Evolutionary conservation across 1,140 invertebrate species (phyloP), one percentile per base, ranked within the genome.

Genomic region (Euwallacea fornicatus): DNA sequence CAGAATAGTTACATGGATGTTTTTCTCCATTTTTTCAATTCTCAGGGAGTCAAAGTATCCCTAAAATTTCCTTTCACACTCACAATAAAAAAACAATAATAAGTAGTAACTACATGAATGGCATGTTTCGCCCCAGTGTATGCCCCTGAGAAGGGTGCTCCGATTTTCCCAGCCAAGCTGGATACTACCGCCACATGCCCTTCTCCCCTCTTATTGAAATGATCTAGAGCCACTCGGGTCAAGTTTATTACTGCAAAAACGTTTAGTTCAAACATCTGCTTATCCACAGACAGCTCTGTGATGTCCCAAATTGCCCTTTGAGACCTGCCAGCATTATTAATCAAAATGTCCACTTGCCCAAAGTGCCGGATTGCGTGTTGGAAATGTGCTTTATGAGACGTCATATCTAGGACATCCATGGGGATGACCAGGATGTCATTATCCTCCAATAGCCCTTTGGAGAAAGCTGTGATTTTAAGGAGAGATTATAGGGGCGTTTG

Each of bases 51-150:
- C 84, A 75, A 91, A 89, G 76, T 93, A 94, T 15, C 91, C 91
- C 90, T 92, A 74, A 67, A 82, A 82, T 74, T 13, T 16, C 21
- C 4, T 33, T 33, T 4, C 4, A 33, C 4, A 33, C 21, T 33
- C 33, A 7, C 42, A 10, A 42, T 10, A 9, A 16, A 59, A 68
- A 50, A 59, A 6, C 13, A 15, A 7, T 60, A 59, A 55, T n/a
- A 13, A 6, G 15, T 43, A 43, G 13, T 7, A 67, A 59, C 7
- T 58, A 64, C 60, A 47, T 63, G 62, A 13, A 70, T n/a, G 11
- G 93, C 92, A 82, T 92, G 88, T 82, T 96, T 96, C 0, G 90
- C 84, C 7, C 84, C 93, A 62, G 88, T 90, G 78, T 96, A 96
- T 0, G 89, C 88, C 13, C 84, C 89, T 6, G 92, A 94, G 81